Base-by-base conservation (phyloP, 1,140 invertebrate species). In the Drosophila micromelanica region DNA sequence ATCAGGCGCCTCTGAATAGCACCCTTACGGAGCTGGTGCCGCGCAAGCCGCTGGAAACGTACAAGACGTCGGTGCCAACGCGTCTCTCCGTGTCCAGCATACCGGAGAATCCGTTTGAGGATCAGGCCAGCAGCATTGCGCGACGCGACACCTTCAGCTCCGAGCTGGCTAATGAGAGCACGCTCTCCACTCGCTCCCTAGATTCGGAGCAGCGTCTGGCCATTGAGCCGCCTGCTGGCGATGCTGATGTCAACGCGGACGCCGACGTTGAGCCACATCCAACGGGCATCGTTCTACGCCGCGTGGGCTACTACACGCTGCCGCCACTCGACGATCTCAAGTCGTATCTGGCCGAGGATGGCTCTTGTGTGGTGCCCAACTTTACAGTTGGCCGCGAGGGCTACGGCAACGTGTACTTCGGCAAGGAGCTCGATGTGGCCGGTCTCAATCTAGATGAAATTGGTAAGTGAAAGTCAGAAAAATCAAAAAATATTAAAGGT, bases 331-430 rank as follows among this genome's bases (percentile, higher is more conserved):
- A 97, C 55, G 96, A 98, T 62, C 93, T 99, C 20, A 93, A 92
- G 11, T 94, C 92, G 1, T 93, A 93, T 71, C 92, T 95, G 35
- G 92, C 95, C 9, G 94, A 96, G 92, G 94, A 96, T 90, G 96
- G 96, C 1, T 94, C 94, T 20, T 99, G 98, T 91, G 92, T 97
- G 32, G 96, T 99, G 9, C 95, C 97, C n/a, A 95, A 97, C 74
- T 97, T 99, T 72, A 97, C 97, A 0, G 94, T 99, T 52, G 98
- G 98, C 0, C 94, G 98, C 12, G 94, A 96, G 62, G 97, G 97
- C 46, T 99, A 98, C 92, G 98, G 99, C 20, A 97, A 96, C 92
- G 96, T 99, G 0, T 97, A 94, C 90, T 99, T 98, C 91, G 95
- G 95, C 30, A 96, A 97, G 70, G 94, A 95, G 20, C 96, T 98